Base-by-base conservation (phyloP, 2,888 invertebrate genomes). In the Standfussiana lucernea region DNA sequence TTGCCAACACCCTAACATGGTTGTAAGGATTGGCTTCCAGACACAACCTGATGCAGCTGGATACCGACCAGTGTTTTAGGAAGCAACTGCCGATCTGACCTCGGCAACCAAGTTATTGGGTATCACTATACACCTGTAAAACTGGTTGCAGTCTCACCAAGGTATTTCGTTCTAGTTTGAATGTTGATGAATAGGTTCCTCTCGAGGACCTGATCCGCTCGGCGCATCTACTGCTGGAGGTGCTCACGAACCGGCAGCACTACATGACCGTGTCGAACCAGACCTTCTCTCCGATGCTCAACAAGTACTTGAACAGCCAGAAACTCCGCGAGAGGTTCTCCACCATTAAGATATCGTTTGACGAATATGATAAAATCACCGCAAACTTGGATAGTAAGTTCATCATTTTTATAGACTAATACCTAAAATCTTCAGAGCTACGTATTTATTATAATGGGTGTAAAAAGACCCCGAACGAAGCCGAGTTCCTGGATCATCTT, bases 181-280 rank as follows among this genome's bases (percentile, higher is more conserved):
- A n/a, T 24, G 64, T 64, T 42, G 32, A 42, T 73, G 24, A 47
- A 24, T 89, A 99, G 99, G 99, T 99, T 10, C 99, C 99, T 0
- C 94, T 99, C 85, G 99, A 99, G 93, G 99, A 99, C 94, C 96
- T 99, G 90, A 98, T 98, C 86, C 97, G 98, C 73, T 99, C 99
- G 0, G 98, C 99, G 1, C 97, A 98, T 62, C 97, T 98, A 86
- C 95, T 99, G 67, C 98, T 99, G 24, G 98, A 98, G 91, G 99
- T 99, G 0, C 93, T 99, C 89, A 97, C 98, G 76, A 97, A 99
- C 81, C 97, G 99, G 28, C 98, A 98, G 91, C 97, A 97, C 75
- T 99, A 99, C 95, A 99, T 99, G 99, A 97, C 97, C 40, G 97
- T 98, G 91, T 98, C 99, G 0, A 97, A 97, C 85, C 99, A 99